Percentiles rank a stretch among this genome's conserved stretches.
Evolutionary conservation across 2,888 invertebrate species (phyloP).

Genomic region (Unio delphinus): DNA sequence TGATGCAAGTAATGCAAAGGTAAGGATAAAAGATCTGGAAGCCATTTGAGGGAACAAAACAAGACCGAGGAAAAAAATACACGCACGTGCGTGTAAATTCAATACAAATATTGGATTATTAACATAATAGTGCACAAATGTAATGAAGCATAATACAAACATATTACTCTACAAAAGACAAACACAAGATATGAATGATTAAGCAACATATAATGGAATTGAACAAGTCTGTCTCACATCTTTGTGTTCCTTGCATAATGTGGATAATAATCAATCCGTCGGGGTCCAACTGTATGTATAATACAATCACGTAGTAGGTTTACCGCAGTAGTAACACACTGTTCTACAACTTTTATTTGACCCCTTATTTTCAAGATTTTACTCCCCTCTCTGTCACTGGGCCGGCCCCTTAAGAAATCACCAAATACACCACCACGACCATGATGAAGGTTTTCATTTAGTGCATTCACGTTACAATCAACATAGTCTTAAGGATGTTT

Average conservation of each 20-base stretch:
- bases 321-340: conserved; percentile 13
- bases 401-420: conserved; percentile 32
- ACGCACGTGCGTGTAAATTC: too few relatives aligned
- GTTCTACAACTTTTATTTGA: conserved; percentile 3
- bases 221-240: conserved; percentile 13
- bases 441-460: conserved; percentile 28
- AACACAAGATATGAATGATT: too few relatives aligned
- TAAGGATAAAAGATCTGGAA: too few relatives aligned
- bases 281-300: conserved; percentile 31
- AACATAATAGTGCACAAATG: too few relatives aligned
- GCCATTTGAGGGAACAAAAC: too few relatives aligned
- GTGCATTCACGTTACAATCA: conserved; percentile 40
- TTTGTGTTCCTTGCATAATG: not conserved
- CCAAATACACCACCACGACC: conserved; percentile 28
- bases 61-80: too few relatives aligned
- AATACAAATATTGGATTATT: too few relatives aligned
- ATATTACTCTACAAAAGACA: too few relatives aligned
- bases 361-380: conserved; percentile 6
- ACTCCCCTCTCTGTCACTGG: conserved; percentile 16
- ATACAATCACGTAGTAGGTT: conserved; percentile 21
- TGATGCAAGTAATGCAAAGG: too few relatives aligned
- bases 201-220: conserved; percentile 21
- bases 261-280: conserved; percentile 11
- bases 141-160: too few relatives aligned
- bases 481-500: conserved; percentile 22